Base-by-base conservation (phyloP, 2,113 vertebrate genomes). In the Hemiscyllium ocellatum region DNA sequence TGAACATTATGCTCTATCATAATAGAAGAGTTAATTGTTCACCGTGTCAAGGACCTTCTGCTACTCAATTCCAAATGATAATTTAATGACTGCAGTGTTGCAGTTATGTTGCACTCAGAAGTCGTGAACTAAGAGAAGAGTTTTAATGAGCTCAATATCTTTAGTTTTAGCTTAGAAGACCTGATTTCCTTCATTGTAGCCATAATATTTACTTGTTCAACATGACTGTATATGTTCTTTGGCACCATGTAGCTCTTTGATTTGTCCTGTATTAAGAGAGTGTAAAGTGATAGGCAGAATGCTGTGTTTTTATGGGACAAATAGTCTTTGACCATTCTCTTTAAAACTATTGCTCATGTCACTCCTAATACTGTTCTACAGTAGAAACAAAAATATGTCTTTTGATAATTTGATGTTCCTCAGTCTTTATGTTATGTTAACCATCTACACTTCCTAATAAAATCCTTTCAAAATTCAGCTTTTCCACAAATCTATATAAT, bases 121-220 rank as follows among this genome's bases (percentile, higher is more conserved):
- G 29, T 65, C 61, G 66, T 93, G n/a, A 93, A 61, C 90, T 93
- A 15, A 65, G 89, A 68, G 33, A 94, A 66, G 61, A n/a, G 90
- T 94, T 94, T 94, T 94, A 94, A 94, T 94, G 37, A 94, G 33
- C 90, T 94, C 15, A 20, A 7, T 37, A 68, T 42, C 90, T 68
- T 37, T 42, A 94, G 37, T 42, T 94, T n/a, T 19, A 68, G 65
- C 61, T 3, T 19, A 37, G 56, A 94, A 65, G 61, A 52, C 61
- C 33, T 33, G 33, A 56, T 65, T 91, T 29, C 89, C 89, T 94
- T 42, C 90, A 69, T 66, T 37, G 90, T 37, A 94, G 90, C n/a
- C 61, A 94, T 94, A 94, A 94, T 65, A 94, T 68, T 68, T 65
- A 94, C 90, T 94, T 94, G 61, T 94, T 94, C 65, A 68, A 94